Evolutionary conservation across 2,113 vertebrate species (phyloP), one percentile per base, ranked within the genome.

Genomic region (Gopherus flavomarginatus): DNA sequence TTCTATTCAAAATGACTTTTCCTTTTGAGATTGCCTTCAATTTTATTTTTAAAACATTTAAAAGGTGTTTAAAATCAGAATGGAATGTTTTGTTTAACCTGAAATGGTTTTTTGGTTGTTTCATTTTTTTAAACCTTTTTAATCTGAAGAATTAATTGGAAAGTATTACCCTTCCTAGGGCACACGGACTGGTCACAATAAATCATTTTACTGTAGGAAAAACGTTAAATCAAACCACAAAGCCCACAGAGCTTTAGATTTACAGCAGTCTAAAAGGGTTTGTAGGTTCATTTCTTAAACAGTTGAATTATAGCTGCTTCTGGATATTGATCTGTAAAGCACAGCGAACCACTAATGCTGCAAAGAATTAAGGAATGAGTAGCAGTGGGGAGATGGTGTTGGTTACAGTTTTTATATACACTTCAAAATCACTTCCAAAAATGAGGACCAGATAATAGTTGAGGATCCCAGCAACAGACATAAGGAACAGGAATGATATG

Each of bases 391-490:
- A 99, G 47, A 99, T 98, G 0, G 99, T 99, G 0, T 97, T 97
- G 65, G 98, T 99, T 96, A 99, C 90, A 0, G 98, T 98, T 97
- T 99, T 99, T 53, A 99, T 98, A 84, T 99, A 97, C 35, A 98
- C 98, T 96, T 99, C 98, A 92, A 99, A 99, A 97, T 99, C 98
- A 88, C 98, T 99, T 96, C 98, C 98, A 0, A 98, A 98, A 95
- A 97, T 94, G 57, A 97, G 94, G 85, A 97, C 5, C 88, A 99
- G 98, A 97, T 99, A 98, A 97, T 99, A 98, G 98, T 99, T 99
- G 84, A 99, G 62, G 89, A 99, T 98, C 22, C 99, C 99, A 80
- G 99, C 98, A 1, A 99, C 5, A 53, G 99, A 99, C 99, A 99
- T 99, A 89, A 99, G 96, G 94, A 99, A 98, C 95, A 99, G 98